Percentiles rank a stretch among this genome's conserved stretches.
These are phyloP conservation scores for Probaryconus sp. DNA, from an alignment of 1,140 invertebrate genomes.

Conservation along the genomic window DNA sequence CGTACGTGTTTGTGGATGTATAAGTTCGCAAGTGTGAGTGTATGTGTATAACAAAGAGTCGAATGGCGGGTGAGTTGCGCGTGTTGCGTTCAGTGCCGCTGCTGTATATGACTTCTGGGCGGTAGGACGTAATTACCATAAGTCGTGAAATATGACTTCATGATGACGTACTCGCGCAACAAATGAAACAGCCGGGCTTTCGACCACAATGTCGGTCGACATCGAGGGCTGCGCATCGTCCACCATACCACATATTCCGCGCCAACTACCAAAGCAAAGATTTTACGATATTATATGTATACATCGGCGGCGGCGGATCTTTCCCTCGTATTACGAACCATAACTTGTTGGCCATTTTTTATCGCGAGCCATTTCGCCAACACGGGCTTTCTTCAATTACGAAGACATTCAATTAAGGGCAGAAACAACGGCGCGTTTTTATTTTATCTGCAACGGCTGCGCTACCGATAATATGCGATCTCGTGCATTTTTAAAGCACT, in stretches of 20 bases:
- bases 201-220: slow-evolving; percentile 54
- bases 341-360: slow-evolving; percentile 40
- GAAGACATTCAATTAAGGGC: slow-evolving; percentile 27
- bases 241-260: slow-evolving; percentile 34
- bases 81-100: slow-evolving; percentile 51
- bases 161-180: slow-evolving; percentile 71
- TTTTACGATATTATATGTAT: slow-evolving; percentile 57
- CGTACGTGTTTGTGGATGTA: slow-evolving; percentile 21
- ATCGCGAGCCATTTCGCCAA: slow-evolving; percentile 5
- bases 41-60: slow-evolving; percentile 65
- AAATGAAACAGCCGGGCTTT: slow-evolving; percentile 70
- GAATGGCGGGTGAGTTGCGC: slow-evolving; percentile 30
- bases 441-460: too few relatives aligned
- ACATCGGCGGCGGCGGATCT: slow-evolving; percentile 23
- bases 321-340: slow-evolving; percentile 23
- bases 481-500: too few relatives aligned
- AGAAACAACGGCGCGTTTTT: too few relatives aligned
- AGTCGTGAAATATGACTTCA: slow-evolving; percentile 77
- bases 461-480: too few relatives aligned
- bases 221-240: slow-evolving; percentile 49
- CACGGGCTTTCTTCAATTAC: slow-evolving; percentile 24
- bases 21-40: slow-evolving; percentile 21
- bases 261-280: slow-evolving; percentile 36
- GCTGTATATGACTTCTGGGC: slow-evolving; percentile 71
- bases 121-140: slow-evolving; percentile 76